phyloP scores from a whole-genome alignment of 2,797 vertebrate species.

The Catostomus latipinnis region DNA sequence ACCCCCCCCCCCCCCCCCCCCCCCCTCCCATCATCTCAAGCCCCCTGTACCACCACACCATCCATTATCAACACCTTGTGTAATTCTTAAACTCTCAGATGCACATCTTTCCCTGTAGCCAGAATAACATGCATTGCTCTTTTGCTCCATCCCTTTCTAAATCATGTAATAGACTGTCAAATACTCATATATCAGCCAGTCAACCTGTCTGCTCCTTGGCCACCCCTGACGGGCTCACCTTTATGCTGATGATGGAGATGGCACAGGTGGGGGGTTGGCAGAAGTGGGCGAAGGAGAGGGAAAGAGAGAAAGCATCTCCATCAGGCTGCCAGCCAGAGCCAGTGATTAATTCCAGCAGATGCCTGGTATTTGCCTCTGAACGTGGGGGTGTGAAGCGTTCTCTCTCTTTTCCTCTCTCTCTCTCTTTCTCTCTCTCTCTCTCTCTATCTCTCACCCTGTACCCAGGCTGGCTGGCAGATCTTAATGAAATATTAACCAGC shows the following conservation, averaged over 20 bases:
- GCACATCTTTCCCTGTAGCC: conserved; percentile 29
- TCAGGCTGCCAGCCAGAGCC: conserved; percentile 66
- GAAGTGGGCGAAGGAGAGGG: conserved; percentile 62
- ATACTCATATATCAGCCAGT: conserved; percentile 31
- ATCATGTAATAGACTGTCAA: conserved; percentile 46
- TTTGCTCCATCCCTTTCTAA: conserved; percentile 37
- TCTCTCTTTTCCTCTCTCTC: conserved; percentile 42
- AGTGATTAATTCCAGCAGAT: conserved; percentile 76
- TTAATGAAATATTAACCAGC: conserved; percentile 80
- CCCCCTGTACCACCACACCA: neutral
- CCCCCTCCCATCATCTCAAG: neutral
- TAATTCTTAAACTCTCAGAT: conserved; percentile 26
- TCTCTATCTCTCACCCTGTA: conserved; percentile 56
- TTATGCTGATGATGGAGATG: conserved; percentile 71
- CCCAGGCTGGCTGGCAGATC: conserved; percentile 65
- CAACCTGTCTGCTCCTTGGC: conserved; percentile 45
- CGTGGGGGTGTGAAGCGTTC: conserved; percentile 75
- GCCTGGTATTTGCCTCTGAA: conserved; percentile 74
- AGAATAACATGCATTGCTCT: conserved; percentile 30
- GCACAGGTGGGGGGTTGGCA: conserved; percentile 62
- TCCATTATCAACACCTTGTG: conserved; percentile 35
- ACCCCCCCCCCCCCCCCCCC: too few species aligned
- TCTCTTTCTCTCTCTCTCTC: conserved; percentile 31
- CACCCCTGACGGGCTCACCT: conserved; percentile 69
- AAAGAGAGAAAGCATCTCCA: conserved; percentile 58